Evolutionary conservation across 2,797 vertebrate genomes (phyloP).

Genomic region (Enteromius thamalakanensis): DNA sequence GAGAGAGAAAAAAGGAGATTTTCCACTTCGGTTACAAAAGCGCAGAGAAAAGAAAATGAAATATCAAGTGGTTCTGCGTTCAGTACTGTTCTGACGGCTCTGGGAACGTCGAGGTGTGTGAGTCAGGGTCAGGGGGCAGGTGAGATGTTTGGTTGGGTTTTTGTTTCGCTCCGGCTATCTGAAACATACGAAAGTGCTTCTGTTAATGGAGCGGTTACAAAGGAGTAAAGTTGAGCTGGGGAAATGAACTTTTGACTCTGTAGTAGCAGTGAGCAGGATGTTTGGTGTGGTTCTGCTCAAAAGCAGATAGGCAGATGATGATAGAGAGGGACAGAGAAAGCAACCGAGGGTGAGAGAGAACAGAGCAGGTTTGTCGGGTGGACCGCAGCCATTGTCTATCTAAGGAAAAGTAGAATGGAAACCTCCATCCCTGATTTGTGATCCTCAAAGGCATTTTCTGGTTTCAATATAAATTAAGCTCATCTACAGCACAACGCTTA

Average conservation of each 20-base stretch:
- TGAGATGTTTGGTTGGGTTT: conserved; percentile 64
- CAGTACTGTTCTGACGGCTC: conserved; percentile 51
- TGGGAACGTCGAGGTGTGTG: conserved; percentile 9
- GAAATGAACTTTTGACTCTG: conserved; percentile 78
- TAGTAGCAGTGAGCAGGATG: conserved; percentile 75
- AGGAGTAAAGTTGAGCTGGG: conserved; percentile 73
- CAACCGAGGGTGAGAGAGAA: conserved; percentile 50
- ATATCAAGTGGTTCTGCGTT: conserved; percentile 13
- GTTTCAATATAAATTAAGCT: not conserved
- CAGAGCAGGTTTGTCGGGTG: conserved; percentile 70
- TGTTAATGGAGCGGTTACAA: conserved; percentile 68
- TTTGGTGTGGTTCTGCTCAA: conserved; percentile 78
- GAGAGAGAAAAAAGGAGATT: conserved; percentile 49
- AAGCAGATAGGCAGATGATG: conserved; percentile 65
- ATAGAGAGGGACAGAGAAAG: conserved; percentile 46
- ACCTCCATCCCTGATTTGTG: conserved; percentile 6
- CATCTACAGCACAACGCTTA: not conserved
- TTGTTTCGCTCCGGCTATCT: conserved; percentile 57
- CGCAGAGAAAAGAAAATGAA: conserved; percentile 62
- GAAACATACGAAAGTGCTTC: conserved; percentile 51
- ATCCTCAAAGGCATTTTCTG: conserved; percentile 1
- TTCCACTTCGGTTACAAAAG: conserved; percentile 73
- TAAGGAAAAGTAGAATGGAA: conserved; percentile 69
- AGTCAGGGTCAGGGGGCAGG: not conserved
- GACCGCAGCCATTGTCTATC: conserved; percentile 74